These are phyloP conservation scores for Ciconia nigra DNA, from an alignment of 2,797 vertebrate species.

Conservation along the genomic window DNA sequence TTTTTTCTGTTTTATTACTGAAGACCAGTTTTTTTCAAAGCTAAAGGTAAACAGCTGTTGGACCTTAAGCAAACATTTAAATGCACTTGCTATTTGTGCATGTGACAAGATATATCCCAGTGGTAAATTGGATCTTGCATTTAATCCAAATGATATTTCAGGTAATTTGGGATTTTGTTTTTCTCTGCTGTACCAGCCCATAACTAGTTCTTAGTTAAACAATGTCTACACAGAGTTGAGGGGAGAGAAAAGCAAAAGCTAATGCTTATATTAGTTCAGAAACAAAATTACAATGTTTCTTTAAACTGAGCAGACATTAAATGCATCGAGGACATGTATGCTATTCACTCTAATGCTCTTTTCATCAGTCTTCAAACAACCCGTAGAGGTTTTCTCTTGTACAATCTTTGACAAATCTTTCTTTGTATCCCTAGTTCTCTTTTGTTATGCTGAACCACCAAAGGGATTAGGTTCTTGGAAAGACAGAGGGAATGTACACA, in stretches of 20 bases:
- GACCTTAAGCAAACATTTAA: background rate
- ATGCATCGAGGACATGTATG: background rate
- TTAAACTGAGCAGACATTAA: background rate
- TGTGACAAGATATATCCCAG: background rate
- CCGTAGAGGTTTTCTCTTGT: background rate
- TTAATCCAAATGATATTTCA: background rate
- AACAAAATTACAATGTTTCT: background rate
- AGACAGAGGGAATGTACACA: background rate
- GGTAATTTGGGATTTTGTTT: background rate
- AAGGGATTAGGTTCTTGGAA: background rate
- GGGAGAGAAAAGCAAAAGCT: background rate
- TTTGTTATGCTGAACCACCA: background rate
- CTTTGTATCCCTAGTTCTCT: background rate
- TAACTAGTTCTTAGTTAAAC: background rate
- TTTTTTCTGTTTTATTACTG: background rate
- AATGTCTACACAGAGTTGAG: background rate
- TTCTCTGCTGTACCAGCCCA: background rate
- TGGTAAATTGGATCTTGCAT: background rate
- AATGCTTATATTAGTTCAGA: background rate
- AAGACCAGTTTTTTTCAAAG: background rate
- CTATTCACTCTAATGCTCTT: background rate
- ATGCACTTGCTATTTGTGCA: background rate
- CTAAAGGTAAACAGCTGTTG: background rate
- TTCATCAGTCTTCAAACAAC: slow-evolving; percentile 32
- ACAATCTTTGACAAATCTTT: background rate